A percentile compares a stretch with the other conserved stretches of the same genome.
phyloP scores from a whole-genome alignment of 2,113 vertebrate genomes.

The Deroptyus accipitrinus region DNA sequence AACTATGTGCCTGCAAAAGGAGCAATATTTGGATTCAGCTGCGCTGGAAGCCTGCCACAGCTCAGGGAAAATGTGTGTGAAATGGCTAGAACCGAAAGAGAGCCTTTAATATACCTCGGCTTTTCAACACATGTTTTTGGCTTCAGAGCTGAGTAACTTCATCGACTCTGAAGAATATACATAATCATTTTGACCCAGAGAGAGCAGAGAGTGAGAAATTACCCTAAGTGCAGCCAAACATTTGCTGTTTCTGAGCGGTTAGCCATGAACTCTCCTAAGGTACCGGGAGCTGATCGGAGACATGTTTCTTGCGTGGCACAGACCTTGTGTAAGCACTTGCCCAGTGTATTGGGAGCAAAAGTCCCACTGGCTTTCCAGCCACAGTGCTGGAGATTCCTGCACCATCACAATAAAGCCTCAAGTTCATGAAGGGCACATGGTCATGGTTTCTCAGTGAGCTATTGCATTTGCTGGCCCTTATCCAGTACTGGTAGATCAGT shows the following conservation, averaged over 20 bases:
- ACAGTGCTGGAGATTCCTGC: background rate
- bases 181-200: background rate
- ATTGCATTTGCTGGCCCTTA: background rate
- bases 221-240: background rate
- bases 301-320: background rate
- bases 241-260: background rate
- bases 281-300: background rate
- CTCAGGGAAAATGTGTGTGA: constrained; percentile 13
- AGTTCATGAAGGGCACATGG: background rate
- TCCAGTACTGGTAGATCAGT: background rate
- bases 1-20: background rate
- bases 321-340: background rate
- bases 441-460: background rate
- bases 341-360: background rate
- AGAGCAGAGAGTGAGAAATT: constrained; percentile 1
- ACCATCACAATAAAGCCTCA: background rate
- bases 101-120: background rate
- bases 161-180: background rate
- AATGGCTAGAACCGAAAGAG: constrained; percentile 18
- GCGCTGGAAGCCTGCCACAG: background rate
- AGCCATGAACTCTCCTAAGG: background rate
- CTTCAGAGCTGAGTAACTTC: background rate
- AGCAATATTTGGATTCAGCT: background rate
- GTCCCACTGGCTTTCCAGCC: background rate
- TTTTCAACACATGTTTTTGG: constrained; percentile 44